Percentiles rank a stretch among this genome's conserved stretches.
These are phyloP conservation scores for Xerus rutilus DNA, from an alignment of 2,797 vertebrate species.

Conservation along the genomic window DNA sequence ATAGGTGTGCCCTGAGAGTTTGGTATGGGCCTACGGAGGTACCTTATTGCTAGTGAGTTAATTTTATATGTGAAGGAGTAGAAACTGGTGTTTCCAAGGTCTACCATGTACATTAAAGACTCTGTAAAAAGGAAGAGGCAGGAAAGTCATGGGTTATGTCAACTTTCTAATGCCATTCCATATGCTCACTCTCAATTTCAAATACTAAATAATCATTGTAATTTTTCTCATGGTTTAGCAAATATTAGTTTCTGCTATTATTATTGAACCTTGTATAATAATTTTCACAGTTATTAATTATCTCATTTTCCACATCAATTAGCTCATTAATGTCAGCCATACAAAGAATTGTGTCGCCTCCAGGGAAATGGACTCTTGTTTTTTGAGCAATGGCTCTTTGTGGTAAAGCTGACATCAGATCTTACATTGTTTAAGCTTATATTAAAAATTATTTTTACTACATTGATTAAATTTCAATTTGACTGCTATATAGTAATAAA, in stretches of 20 bases:
- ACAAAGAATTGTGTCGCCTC: neutral
- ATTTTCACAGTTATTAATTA: constrained; percentile 47
- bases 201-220: neutral
- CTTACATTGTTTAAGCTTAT: neutral
- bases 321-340: neutral
- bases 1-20: neutral
- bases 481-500: neutral
- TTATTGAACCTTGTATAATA: neutral
- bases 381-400: neutral
- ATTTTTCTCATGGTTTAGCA: neutral
- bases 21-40: neutral
- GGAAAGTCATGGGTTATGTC: neutral
- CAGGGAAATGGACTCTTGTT: neutral
- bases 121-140: fast-evolving
- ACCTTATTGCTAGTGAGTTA: neutral
- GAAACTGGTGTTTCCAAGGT: neutral
- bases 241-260: neutral
- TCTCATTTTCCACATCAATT: neutral
- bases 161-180: neutral
- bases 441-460: constrained; percentile 26
- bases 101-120: fast-evolving
- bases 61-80: neutral
- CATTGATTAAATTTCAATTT: neutral
- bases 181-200: neutral
- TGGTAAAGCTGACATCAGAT: neutral